Percentiles rank a stretch among this genome's conserved stretches.
These are phyloP conservation scores for Sitta carolinensis DNA, from an alignment of 2,797 vertebrate species.

Conservation along the genomic window DNA sequence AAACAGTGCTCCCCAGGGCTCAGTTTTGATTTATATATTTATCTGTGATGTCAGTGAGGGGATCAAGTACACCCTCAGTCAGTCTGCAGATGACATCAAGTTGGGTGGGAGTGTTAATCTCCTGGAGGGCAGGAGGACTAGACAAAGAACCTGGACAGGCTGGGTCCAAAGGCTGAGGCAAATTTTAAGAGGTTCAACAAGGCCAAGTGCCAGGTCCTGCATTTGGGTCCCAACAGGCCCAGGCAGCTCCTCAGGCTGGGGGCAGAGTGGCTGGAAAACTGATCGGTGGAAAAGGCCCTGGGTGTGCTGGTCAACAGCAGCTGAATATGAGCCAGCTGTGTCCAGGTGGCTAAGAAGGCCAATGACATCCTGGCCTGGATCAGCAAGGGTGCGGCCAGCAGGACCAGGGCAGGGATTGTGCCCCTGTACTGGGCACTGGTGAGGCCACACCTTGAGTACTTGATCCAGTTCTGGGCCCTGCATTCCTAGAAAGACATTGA, in stretches of 20 bases:
- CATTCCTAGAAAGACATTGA: background rate
- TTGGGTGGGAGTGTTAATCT: background rate
- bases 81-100: background rate
- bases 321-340: background rate
- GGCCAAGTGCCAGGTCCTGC: background rate
- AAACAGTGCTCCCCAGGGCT: background rate
- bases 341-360: background rate
- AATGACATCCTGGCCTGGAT: background rate
- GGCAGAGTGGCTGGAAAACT: background rate
- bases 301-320: fast-evolving
- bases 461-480: background rate
- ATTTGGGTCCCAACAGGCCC: background rate
- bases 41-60: background rate
- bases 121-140: background rate
- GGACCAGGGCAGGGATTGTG: background rate
- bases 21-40: background rate
- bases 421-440: background rate
- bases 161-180: background rate
- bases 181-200: background rate
- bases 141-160: background rate
- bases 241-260: background rate
- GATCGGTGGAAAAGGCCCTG: background rate
- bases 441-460: background rate
- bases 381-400: background rate
- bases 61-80: background rate